Conservation (phyloP, 2,888 invertebrate genomes). For the Tubulanus polymorphus region DNA sequence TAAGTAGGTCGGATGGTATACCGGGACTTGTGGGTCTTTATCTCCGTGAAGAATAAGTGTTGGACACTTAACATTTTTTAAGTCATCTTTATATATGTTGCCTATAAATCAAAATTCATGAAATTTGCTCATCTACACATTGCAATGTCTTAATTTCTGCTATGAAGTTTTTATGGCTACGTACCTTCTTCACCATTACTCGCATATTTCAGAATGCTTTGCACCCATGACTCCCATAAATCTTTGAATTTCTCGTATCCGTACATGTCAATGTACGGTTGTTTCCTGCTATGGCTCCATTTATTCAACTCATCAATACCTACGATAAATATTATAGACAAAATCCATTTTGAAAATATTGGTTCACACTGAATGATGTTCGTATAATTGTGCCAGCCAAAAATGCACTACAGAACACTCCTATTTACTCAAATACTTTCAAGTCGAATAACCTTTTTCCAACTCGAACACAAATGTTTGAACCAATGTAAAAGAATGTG, state of each 20-base stretch:
- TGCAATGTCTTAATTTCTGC: too few species aligned
- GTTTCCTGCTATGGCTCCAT: slow-evolving; percentile 76
- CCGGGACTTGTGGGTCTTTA: slow-evolving; percentile 74
- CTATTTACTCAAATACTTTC: too few species aligned
- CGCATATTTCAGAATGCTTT: too few species aligned
- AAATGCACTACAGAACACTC: too few species aligned
- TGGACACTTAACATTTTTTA: slow-evolving; percentile 68
- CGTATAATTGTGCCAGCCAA: too few species aligned
- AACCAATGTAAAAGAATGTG: too few species aligned
- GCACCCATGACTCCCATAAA: slow-evolving; percentile 71
- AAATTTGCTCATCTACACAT: too few species aligned
- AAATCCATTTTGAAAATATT: too few species aligned
- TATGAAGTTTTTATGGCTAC: too few species aligned
- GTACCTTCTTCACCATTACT: background rate
- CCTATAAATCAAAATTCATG: slow-evolving; percentile 53
- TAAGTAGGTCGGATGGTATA: slow-evolving; percentile 71
- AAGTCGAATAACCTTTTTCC: too few species aligned
- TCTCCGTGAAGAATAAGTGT: slow-evolving; percentile 79
- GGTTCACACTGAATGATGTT: too few species aligned
- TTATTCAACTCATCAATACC: slow-evolving; percentile 61
- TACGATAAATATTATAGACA: background rate
- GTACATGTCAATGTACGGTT: slow-evolving; percentile 70
- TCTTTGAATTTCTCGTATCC: slow-evolving; percentile 67
- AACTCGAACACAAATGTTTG: too few species aligned
- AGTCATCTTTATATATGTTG: slow-evolving; percentile 66